Evolutionary conservation across 2,888 invertebrate species (phyloP).

Genomic region (Phragmatobia fuliginosa): DNA sequence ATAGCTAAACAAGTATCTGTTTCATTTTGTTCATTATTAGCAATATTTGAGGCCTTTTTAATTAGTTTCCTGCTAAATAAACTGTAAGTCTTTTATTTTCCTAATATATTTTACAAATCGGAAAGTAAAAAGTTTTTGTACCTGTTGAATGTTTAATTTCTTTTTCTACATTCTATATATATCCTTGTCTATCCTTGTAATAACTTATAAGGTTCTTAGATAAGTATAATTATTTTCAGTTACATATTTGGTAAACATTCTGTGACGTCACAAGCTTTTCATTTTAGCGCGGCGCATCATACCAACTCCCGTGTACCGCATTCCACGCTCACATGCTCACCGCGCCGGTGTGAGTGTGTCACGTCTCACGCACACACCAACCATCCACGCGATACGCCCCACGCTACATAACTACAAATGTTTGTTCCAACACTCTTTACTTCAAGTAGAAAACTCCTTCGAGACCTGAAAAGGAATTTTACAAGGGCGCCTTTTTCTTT

Average conservation of each 20-base stretch:
- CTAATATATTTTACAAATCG: background rate
- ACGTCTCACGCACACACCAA: slow-evolving; percentile 70
- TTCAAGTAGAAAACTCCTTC: slow-evolving; percentile 69
- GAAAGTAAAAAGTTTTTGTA: background rate
- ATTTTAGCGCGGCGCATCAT: slow-evolving; percentile 58
- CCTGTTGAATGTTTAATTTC: background rate
- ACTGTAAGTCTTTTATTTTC: background rate
- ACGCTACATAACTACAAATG: slow-evolving; percentile 63
- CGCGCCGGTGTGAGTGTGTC: slow-evolving; percentile 51
- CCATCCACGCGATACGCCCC: slow-evolving; percentile 73
- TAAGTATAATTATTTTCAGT: slow-evolving; percentile 23
- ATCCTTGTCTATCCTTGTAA: background rate
- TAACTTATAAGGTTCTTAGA: slow-evolving; percentile 16
- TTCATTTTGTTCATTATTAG: slow-evolving; percentile 40
- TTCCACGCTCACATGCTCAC: slow-evolving; percentile 65
- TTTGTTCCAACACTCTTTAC: slow-evolving; percentile 61
- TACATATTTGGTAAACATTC: slow-evolving; percentile 40
- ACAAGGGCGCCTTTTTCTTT: slow-evolving; percentile 80
- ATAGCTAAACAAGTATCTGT: slow-evolving; percentile 53
- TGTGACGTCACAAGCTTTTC: slow-evolving; percentile 65
- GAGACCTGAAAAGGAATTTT: slow-evolving; percentile 82
- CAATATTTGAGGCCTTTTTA: slow-evolving; percentile 8
- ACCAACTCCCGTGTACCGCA: slow-evolving; percentile 62
- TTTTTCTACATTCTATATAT: background rate
- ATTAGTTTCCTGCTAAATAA: background rate